Evolutionary conservation across 2,797 vertebrate species (phyloP), one percentile per base, ranked within the genome.

Genomic region (Petrocephalus schoutedeni): DNA sequence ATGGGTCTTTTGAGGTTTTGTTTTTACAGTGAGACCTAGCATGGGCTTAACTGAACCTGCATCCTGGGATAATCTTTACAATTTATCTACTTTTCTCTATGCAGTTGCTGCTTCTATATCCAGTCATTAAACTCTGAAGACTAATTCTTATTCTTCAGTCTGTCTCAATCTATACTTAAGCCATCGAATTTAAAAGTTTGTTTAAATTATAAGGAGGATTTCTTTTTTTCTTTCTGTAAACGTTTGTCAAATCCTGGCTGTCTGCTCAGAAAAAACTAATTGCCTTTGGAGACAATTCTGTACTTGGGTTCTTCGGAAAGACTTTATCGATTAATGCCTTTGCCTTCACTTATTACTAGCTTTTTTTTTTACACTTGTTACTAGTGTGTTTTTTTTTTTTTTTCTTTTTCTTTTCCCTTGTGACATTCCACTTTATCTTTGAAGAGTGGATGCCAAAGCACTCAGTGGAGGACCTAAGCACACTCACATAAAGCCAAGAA

Each of bases 401-500:
- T 1, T 12, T 23, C 28, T 3, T 3, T 23, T 1, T 64, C 28
- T 64, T 89, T 59, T 90, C 84, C 23, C 0, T 82, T 80, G 71
- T 89, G 89, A 4, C 84, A 45, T 89, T 89, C 86, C 87, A 45
- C 86, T 67, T 86, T 57, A 2, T 85, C 71, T 77, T 28, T 91
- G 71, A 21, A 86, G 67, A 86, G 77, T 88, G 88, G 86, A 91
- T 90, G 90, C 88, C 92, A 92, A 95, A 92, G 91, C 89, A 89
- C 74, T 91, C 85, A 89, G 87, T 83, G 90, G 87, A 89, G 87
- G 85, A 89, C 91, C 90, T 88, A 94, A 95, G 93, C 93, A 94
- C 93, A 94, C 93, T 89, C 89, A 91, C 88, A 84, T 92, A 85
- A 93, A 94, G 94, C 95, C 93, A 95, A 93, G 92, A 93, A 92